Evolutionary conservation across 2,113 vertebrate species (phyloP).

Genomic region (Noturus placidus): DNA sequence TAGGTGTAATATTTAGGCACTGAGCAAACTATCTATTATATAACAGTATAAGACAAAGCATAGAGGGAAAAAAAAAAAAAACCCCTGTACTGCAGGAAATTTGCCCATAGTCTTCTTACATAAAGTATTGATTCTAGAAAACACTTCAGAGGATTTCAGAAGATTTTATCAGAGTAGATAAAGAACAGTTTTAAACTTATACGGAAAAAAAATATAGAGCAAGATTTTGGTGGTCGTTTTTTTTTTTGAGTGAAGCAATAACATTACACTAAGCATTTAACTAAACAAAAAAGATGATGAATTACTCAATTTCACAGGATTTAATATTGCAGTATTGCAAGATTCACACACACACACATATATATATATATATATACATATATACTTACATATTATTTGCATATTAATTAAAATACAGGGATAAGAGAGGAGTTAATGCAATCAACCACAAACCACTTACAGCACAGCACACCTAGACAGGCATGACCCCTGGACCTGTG

Average conservation of each 20-base stretch:
- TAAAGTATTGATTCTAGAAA: not conserved
- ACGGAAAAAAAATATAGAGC: not conserved
- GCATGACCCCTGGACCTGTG: not conserved
- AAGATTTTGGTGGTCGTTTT: not conserved
- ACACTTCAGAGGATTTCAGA: not conserved
- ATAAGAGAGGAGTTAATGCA: not conserved
- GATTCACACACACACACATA: not conserved
- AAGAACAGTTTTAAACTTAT: not conserved
- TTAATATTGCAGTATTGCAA: not conserved
- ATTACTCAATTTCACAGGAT: not conserved
- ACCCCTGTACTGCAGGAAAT: not conserved
- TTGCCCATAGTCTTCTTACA: not conserved
- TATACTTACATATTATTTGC: not conserved
- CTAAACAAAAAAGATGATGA: not conserved
- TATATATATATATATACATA: too few species aligned
- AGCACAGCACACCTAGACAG: not conserved
- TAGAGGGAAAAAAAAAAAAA: not conserved
- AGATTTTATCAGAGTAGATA: not conserved
- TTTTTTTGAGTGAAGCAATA: not conserved
- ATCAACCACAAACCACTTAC: not conserved
- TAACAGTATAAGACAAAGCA: not conserved
- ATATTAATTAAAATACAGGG: not conserved
- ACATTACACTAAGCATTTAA: not conserved
- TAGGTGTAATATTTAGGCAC: not conserved
- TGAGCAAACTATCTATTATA: constrained; percentile 16